These are phyloP conservation scores for Merluccius polli DNA, from an alignment of 2,797 vertebrate species.

Conservation along the genomic window DNA sequence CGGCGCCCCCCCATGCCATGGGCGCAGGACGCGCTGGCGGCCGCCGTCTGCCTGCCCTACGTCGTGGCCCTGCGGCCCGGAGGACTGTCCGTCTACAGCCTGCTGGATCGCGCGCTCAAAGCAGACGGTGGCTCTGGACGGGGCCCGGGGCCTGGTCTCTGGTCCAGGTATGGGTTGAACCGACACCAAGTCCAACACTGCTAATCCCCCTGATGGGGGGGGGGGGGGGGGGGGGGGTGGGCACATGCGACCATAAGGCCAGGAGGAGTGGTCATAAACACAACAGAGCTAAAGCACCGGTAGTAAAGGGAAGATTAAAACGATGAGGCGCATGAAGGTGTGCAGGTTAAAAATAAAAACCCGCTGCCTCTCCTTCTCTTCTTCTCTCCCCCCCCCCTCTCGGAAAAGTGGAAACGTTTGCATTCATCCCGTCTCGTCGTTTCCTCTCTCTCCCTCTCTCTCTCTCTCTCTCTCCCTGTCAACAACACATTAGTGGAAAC, in stretches of 20 bases:
- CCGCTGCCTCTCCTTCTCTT: no score
- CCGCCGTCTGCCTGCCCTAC: constrained; percentile 62
- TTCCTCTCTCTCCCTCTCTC: constrained; percentile 20
- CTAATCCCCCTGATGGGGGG: not conserved
- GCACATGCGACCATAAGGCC: not conserved
- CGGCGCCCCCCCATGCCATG: constrained; percentile 68
- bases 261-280: no score
- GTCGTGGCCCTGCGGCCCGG: constrained; percentile 57
- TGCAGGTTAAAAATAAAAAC: no score
- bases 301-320: not conserved
- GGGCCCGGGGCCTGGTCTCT: constrained; percentile 52
- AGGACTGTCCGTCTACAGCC: constrained; percentile 64
- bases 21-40: constrained; percentile 63
- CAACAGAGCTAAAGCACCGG: no score
- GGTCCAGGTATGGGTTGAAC: constrained; percentile 64
- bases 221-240: not conserved
- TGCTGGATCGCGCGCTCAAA: constrained; percentile 69
- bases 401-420: constrained; percentile 23
- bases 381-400: no score
- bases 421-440: constrained; percentile 38
- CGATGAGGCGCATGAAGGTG: not conserved
- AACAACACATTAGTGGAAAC: no score
- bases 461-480: constrained; percentile 9
- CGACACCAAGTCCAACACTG: no score
- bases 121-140: constrained; percentile 58